Percentiles rank a stretch among this genome's conserved stretches.
Evolutionary conservation across 2,797 vertebrate species (phyloP).

Genomic region (Acipenser oxyrinchus): DNA sequence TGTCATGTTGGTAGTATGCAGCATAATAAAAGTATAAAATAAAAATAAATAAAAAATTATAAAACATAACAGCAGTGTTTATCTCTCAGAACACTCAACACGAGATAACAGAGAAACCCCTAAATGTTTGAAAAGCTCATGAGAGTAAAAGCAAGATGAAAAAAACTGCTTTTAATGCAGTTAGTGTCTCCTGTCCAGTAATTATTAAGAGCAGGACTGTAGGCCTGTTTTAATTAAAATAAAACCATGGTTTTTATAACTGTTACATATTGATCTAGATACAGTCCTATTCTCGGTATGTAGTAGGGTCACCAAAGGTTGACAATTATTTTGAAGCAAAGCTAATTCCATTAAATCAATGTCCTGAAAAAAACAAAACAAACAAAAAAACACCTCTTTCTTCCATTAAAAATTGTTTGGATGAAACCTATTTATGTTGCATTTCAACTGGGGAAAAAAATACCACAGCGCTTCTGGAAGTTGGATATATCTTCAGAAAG

Average conservation of each 20-base stretch:
- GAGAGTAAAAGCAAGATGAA: conserved; percentile 47
- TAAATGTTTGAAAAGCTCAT: conserved; percentile 48
- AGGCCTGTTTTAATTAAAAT: neutral
- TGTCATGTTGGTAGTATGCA: no score
- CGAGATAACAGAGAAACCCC: conserved; percentile 60
- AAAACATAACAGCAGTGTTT: conserved; percentile 33
- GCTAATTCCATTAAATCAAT: conserved; percentile 2
- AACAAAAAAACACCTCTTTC: conserved; percentile 4
- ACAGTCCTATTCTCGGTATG: neutral
- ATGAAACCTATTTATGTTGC: conserved; percentile 12
- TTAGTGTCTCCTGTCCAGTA: conserved; percentile 42
- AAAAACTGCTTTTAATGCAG: conserved; percentile 55
- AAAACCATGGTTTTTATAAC: neutral
- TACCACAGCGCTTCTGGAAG: no score
- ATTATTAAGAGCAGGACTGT: no score
- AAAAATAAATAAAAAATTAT: no score
- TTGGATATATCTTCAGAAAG: no score
- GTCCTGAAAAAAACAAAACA: neutral
- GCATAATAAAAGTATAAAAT: no score
- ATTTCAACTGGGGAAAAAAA: conserved; percentile 3
- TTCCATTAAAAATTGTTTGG: conserved; percentile 18
- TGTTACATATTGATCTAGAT: neutral
- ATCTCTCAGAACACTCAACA: conserved; percentile 50
- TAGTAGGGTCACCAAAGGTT: conserved; percentile 8
- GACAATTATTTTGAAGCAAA: conserved; percentile 6